Percentiles rank a stretch among this genome's conserved stretches.
phyloP scores from a whole-genome alignment of 2,797 vertebrate genomes.

The Hylomyscus alleni region DNA sequence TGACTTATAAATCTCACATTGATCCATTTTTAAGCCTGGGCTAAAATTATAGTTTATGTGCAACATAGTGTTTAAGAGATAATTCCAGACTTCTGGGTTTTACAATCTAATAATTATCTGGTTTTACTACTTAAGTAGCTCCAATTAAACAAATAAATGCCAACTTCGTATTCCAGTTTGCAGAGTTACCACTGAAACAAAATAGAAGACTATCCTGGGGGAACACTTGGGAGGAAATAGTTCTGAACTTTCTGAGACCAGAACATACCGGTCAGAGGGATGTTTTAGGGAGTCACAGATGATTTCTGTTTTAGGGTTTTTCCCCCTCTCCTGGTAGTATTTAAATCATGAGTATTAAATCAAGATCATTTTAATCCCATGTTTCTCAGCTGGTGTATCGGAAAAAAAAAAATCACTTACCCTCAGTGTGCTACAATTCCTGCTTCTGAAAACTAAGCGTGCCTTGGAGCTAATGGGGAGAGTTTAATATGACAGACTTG shows the following conservation, averaged over 20 bases:
- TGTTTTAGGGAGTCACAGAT: slow-evolving; percentile 74
- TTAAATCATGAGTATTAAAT: neutral
- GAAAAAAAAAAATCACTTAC: slow-evolving; percentile 12
- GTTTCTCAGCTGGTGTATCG: neutral
- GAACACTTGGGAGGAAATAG: slow-evolving; percentile 68
- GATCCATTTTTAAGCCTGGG: slow-evolving; percentile 59
- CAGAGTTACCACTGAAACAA: slow-evolving; percentile 48
- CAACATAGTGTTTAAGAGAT: slow-evolving; percentile 51
- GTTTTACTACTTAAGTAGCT: slow-evolving; percentile 53
- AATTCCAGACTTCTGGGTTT: slow-evolving; percentile 68
- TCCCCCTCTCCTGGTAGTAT: neutral
- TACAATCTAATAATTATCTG: slow-evolving; percentile 77
- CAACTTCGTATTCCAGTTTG: neutral
- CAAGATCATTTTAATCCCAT: neutral
- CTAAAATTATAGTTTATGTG: slow-evolving; percentile 58
- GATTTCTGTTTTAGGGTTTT: neutral
- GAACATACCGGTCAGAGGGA: slow-evolving; percentile 72
- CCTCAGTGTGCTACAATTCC: slow-evolving; percentile 11
- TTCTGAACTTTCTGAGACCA: slow-evolving; percentile 78
- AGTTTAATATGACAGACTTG: neutral
- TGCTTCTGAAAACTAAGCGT: slow-evolving; percentile 44
- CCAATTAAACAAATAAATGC: slow-evolving; percentile 69
- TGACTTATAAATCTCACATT: slow-evolving; percentile 70
- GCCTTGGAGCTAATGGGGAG: neutral
- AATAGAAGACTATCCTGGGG: slow-evolving; percentile 63